Base-by-base conservation (phyloP, 1,140 invertebrate genomes). In the Thereuonema tuberculata region DNA sequence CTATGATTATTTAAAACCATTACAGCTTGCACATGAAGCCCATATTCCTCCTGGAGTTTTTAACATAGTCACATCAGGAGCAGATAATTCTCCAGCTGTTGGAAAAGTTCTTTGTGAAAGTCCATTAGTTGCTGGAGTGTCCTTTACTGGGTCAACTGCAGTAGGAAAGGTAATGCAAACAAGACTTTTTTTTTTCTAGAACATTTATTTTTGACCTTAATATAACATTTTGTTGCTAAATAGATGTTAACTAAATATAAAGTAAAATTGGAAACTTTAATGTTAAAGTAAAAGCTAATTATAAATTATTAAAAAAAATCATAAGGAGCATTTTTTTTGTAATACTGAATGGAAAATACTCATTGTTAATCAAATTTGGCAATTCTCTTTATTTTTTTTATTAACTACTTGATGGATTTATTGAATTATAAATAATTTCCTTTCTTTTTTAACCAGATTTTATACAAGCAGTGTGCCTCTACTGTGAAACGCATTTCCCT, bases 401-500 rank as follows among this genome's bases (percentile, higher is more conserved):
- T n/a, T n/a, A n/a, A n/a, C n/a, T n/a, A n/a, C n/a, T n/a, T n/a
- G n/a, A n/a, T n/a, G n/a, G n/a, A n/a, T n/a, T n/a, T n/a, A n/a
- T n/a, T n/a, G n/a, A n/a, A n/a, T n/a, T n/a, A n/a, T n/a, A n/a
- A n/a, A n/a, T 37, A 37, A 37, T 37, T 23, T 50, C 23, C 29
- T 31, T 52, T 50, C 52, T 55, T 54, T 27, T 57, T 47, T 46
- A 67, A 69, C 23, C 61, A 93, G 78, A 75, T 93, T 46, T 76
- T 99, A 0, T 88, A 96, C 68, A 70, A 81, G 55, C 86, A 94
- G 67, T 91, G 85, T 65, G 83, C 93, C 1, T 75, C 78, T 20
- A 89, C 87, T 2, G 82, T 99, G 27, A 99, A 99, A 73, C 80
- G 87, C 61, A 73, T 98, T 2, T 82, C 84, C 29, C 76, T 99